phyloP scores from a whole-genome alignment of 2,113 vertebrate genomes.

The Todiramphus chloris region DNA sequence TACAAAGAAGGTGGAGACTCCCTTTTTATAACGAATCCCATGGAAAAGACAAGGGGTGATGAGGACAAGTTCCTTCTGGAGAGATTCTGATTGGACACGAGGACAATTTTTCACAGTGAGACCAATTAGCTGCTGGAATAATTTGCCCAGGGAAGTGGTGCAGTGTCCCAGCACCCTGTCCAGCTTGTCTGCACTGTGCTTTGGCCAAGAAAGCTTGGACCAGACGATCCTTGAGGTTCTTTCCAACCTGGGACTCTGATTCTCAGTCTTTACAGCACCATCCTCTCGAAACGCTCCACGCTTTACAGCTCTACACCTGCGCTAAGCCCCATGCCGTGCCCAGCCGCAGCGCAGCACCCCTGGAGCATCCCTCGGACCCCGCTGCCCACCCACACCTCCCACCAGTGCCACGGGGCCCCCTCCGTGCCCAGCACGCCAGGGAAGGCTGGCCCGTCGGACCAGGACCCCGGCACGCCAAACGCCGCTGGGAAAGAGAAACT shows the following conservation, averaged over 20 bases:
- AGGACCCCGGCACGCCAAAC: neutral
- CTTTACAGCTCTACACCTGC: too few relatives aligned
- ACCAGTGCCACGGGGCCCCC: rapidly evolving
- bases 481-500: neutral
- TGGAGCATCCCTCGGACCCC: rapidly evolving
- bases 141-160: neutral
- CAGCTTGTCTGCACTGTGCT: neutral
- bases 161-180: neutral
- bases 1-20: neutral
- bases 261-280: neutral
- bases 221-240: neutral
- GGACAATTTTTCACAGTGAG: neutral
- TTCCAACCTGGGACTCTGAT: neutral
- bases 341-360: neutral
- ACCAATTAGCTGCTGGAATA: neutral
- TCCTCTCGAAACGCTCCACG: neutral
- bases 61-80: neutral
- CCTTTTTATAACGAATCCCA: too few relatives aligned
- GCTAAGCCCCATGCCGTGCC: rapidly evolving
- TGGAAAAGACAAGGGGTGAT: too few relatives aligned
- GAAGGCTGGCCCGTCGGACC: neutral
- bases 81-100: neutral
- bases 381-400: too few relatives aligned
- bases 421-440: neutral
- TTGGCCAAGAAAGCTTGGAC: neutral